phyloP scores from a whole-genome alignment of 2,888 invertebrate genomes.

The Phrixothrix hirtus region DNA sequence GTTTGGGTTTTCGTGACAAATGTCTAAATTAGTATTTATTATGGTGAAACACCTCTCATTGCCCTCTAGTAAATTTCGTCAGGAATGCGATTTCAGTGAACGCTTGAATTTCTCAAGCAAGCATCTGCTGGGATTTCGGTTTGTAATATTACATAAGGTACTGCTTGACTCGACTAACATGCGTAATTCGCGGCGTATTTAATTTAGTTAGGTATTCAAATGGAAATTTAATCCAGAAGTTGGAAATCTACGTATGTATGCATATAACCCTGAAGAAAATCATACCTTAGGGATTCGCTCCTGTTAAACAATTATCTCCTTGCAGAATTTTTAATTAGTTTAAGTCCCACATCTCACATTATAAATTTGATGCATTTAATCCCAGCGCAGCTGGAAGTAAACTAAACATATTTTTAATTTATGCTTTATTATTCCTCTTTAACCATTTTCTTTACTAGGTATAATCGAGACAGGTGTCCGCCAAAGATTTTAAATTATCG shows the following conservation, averaged over 20 bases:
- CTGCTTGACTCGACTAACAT: conserved; percentile 22
- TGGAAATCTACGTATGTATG: conserved; percentile 17
- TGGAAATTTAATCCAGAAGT: conserved; percentile 24
- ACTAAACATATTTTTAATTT: too few relatives aligned
- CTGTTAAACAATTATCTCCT: conserved; percentile 6
- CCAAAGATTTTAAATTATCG: too few relatives aligned
- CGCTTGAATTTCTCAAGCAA: conserved; percentile 20
- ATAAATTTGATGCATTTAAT: too few relatives aligned
- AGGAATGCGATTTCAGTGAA: conserved; percentile 25
- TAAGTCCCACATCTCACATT: neutral
- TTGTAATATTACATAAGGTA: conserved; percentile 27
- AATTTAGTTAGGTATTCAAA: conserved; percentile 28
- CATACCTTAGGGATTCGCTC: conserved; percentile 5
- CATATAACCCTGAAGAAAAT: conserved; percentile 13
- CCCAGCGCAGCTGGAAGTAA: too few relatives aligned
- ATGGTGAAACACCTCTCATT: conserved; percentile 15
- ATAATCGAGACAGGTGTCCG: too few relatives aligned
- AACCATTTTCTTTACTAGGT: too few relatives aligned
- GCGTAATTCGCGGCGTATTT: conserved; percentile 24
- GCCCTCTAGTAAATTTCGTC: conserved; percentile 23
- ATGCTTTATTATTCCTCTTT: too few relatives aligned
- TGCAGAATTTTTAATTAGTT: neutral
- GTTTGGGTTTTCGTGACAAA: conserved; percentile 20
- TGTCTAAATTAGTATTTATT: conserved; percentile 24
- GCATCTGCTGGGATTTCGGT: conserved; percentile 27